Evolutionary conservation across 1,140 invertebrate genomes (phyloP).

Genomic region (Drosophila guanche): DNA sequence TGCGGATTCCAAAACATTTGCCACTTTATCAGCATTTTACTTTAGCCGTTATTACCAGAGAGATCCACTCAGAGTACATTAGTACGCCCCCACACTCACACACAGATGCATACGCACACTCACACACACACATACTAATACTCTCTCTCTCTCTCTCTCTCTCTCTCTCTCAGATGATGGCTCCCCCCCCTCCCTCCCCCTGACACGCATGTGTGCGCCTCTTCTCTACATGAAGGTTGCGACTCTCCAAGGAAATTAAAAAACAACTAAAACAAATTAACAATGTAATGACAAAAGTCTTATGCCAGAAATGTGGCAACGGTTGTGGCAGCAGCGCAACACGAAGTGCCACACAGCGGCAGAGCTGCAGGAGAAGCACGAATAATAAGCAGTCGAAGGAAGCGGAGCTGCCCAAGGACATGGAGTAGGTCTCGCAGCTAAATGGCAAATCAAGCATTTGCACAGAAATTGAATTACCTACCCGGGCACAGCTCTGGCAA

Average conservation of each 20-base stretch:
- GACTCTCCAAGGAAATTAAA: constrained; percentile 81
- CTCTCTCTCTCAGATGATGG: constrained; percentile 43
- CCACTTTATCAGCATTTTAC: constrained; percentile 81
- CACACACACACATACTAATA: constrained; percentile 14
- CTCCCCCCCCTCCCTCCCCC: not conserved
- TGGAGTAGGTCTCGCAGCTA: constrained; percentile 35
- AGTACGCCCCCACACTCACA: constrained; percentile 37
- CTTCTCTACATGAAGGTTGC: constrained; percentile 54
- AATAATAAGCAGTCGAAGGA: constrained; percentile 5
- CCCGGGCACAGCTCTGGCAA: constrained; percentile 30
- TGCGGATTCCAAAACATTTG: constrained; percentile 65
- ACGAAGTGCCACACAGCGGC: too few species aligned
- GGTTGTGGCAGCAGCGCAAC: too few species aligned
- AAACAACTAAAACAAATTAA: constrained; percentile 83
- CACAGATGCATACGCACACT: constrained; percentile 11
- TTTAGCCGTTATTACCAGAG: constrained; percentile 75
- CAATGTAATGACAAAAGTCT: constrained; percentile 79
- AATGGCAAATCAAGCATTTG: constrained; percentile 67
- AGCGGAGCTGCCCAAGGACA: constrained; percentile 13
- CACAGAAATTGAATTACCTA: constrained; percentile 71
- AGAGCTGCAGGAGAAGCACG: not conserved
- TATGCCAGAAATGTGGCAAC: constrained; percentile 49
- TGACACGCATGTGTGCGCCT: constrained; percentile 49
- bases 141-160: constrained; percentile 7
- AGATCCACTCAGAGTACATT: constrained; percentile 67